Base-by-base conservation (phyloP, 2,113 vertebrate species). In the Tor tambroides region DNA sequence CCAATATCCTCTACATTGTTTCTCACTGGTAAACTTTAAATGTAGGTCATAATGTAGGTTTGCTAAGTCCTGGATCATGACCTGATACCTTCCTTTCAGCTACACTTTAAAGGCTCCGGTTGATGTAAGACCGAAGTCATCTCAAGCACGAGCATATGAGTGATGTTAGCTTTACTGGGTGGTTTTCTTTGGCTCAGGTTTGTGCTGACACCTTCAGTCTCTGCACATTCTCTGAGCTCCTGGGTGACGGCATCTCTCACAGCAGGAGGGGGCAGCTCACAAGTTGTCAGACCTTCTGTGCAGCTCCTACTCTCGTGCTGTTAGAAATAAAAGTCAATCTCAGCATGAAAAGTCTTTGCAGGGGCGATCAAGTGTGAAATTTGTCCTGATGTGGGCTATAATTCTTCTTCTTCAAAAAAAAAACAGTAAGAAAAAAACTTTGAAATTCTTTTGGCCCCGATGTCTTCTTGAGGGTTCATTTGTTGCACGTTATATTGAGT, bases 181-280 rank as follows among this genome's bases (percentile, higher is more conserved):
- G 75, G 85, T 87, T 90, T 89, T 90, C 82, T 88, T 88, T 87
- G 90, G 90, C 89, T 85, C 89, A 79, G 85, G 88, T 88, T 89
- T 83, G 81, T 87, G 90, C 90, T 90, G 90, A 91, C 86, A 82
- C 83, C 65, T 87, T 71, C 84, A 51, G 74, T 84, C 59, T 26
- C 56, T 63, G 17, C 28, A 69, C 83, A 87, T 88, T 88, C 88
- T 83, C 56, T 82, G 85, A 88, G 67, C 83, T 74, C 69, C 72
- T 83, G 49, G 51, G 78, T 83, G 90, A 89, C 56, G 84, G 74
- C 81, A 61, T 88, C 81, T 69, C 72, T 83, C 28, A 5, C 51
- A n/a, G 28, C 46, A 28, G 63, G 28, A 67, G 69, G 46, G 38
- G 61, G 67, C 69, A 21, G 65, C 43, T 77, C 76, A 21, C 65